Evolutionary conservation across 2,888 invertebrate species (phyloP).

Genomic region (Drosophila maculinotata): DNA sequence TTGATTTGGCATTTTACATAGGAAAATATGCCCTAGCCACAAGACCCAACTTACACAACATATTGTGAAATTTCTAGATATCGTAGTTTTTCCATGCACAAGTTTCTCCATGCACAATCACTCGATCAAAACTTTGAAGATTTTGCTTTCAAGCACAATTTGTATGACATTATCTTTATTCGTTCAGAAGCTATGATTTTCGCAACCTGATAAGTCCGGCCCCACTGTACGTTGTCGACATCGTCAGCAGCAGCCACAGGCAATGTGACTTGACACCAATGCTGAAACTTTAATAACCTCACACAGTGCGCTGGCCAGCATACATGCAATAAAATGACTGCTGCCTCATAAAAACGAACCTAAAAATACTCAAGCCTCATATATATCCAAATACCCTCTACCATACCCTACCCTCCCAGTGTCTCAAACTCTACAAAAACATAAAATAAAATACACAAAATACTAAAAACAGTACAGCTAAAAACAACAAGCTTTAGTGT

Average conservation of each 20-base stretch:
- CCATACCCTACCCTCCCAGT: background rate
- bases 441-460: conserved; percentile 4
- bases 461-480: background rate
- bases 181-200: no score
- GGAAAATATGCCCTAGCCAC: no score
- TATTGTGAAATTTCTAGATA: no score
- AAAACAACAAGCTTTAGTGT: background rate
- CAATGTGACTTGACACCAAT: conserved; percentile 67
- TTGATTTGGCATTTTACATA: no score
- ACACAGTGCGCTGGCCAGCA: conserved; percentile 62
- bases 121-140: no score
- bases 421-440: background rate
- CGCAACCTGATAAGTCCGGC: no score
- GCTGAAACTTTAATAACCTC: conserved; percentile 76
- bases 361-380: conserved; percentile 21
- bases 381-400: background rate
- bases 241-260: conserved; percentile 49
- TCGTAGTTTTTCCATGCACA: no score
- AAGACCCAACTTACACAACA: no score
- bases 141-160: no score
- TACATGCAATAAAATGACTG: conserved; percentile 71
- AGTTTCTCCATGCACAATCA: no score
- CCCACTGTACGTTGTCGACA: conserved; percentile 27
- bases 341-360: conserved; percentile 65
- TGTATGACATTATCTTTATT: no score